Percentiles rank a stretch among this genome's conserved stretches.
phyloP scores from a whole-genome alignment of 2,797 vertebrate genomes.

The Diceros bicornis region DNA sequence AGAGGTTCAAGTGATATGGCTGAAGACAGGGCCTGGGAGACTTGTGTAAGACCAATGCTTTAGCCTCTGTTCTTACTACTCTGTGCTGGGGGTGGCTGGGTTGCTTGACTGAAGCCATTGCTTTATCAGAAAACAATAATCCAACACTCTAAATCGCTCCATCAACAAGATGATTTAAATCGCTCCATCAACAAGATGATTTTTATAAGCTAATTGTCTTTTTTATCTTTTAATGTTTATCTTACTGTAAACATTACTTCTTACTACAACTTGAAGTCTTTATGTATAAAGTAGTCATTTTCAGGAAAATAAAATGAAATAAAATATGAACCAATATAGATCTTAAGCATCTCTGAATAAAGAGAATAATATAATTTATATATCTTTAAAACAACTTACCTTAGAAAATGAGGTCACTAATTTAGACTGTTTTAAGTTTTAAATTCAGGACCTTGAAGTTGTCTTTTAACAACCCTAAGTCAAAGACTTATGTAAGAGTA shows the following conservation, averaged over 20 bases:
- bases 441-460: not conserved
- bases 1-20: not conserved
- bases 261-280: conserved; percentile 4
- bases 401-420: not conserved
- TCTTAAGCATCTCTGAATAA: not conserved
- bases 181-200: not conserved
- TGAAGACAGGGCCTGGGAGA: not conserved
- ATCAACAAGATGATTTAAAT: not conserved
- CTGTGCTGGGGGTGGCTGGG: accelerated
- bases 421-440: conserved; percentile 40
- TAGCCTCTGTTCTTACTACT: not conserved
- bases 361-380: not conserved
- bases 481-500: not conserved
- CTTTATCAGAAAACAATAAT: not conserved
- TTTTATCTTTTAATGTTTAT: not conserved
- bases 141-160: not conserved
- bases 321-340: not conserved
- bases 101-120: not conserved
- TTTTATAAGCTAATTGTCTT: not conserved
- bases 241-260: not conserved
- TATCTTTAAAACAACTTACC: not conserved
- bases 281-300: not conserved
- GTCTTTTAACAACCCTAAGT: not conserved
- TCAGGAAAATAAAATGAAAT: not conserved
- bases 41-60: not conserved